Percentiles rank a stretch among this genome's conserved stretches.
These are phyloP conservation scores for Diabrotica virgifera DNA, from an alignment of 1,140 invertebrate species.

Conservation along the genomic window DNA sequence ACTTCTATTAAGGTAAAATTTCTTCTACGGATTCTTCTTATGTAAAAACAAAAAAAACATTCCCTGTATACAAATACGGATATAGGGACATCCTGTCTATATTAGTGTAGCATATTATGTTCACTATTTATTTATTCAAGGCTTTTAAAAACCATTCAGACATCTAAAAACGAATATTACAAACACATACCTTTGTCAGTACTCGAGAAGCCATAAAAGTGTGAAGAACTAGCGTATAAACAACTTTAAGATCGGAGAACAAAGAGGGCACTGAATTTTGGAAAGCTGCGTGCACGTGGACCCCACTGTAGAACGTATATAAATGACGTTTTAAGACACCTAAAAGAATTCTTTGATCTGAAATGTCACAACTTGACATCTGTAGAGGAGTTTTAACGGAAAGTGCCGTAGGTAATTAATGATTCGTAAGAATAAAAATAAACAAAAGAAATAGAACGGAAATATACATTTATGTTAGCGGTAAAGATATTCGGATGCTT, in stretches of 20 bases:
- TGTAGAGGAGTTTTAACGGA: not conserved
- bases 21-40: no score
- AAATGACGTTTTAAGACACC: slow-evolving; percentile 4
- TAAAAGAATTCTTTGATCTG: slow-evolving; percentile 17
- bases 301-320: slow-evolving; percentile 26
- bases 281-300: slow-evolving; percentile 34
- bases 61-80: no score
- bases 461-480: not conserved
- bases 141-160: no score
- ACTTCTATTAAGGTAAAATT: no score
- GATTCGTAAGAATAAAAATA: not conserved
- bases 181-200: slow-evolving; percentile 1
- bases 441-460: not conserved
- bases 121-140: no score
- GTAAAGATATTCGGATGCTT: no score
- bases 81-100: no score
- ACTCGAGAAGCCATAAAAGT: slow-evolving; percentile 16
- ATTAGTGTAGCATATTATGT: no score
- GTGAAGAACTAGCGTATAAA: slow-evolving; percentile 24
- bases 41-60: no score
- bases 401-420: not conserved
- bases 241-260: slow-evolving; percentile 27
- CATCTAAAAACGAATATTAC: not conserved
- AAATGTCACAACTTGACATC: slow-evolving; percentile 8
- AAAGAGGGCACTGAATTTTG: slow-evolving; percentile 25